Percentiles rank a stretch among this genome's conserved stretches.
phyloP scores from a whole-genome alignment of 2,113 vertebrate genomes.

The Tichodroma muraria region DNA sequence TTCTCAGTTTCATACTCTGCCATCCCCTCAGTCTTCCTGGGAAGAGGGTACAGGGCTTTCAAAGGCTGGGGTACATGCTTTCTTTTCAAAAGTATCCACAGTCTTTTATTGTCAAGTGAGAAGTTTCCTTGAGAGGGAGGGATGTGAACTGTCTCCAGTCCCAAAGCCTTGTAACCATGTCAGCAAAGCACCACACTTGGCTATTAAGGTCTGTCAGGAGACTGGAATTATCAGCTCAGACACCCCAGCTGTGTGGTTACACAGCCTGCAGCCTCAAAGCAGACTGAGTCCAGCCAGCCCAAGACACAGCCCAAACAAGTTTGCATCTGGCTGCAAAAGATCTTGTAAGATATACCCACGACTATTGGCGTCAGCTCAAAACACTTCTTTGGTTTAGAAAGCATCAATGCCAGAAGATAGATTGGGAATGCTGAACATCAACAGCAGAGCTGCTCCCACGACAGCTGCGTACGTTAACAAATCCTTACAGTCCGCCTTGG shows the following conservation, averaged over 20 bases:
- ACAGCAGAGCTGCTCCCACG: neutral
- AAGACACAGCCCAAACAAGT: neutral
- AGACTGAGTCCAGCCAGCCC: neutral
- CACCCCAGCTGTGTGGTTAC: neutral
- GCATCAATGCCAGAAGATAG: neutral
- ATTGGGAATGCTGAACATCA: neutral
- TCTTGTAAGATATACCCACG: neutral
- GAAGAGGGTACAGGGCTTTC: neutral
- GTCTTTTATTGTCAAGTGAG: neutral
- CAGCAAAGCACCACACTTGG: neutral
- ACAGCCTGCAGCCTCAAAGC: neutral
- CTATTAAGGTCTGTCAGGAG: neutral
- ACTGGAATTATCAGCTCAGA: neutral
- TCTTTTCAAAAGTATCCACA: neutral
- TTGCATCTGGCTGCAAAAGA: neutral
- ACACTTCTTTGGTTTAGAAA: neutral
- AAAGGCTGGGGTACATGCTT: neutral
- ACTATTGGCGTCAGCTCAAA: neutral
- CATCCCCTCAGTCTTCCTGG: neutral
- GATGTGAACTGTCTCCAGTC: neutral
- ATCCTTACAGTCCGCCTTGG: neutral
- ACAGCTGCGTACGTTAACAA: neutral
- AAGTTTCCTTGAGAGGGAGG: neutral
- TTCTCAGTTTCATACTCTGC: neutral
- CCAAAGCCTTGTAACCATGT: neutral